A percentile compares a stretch with the other conserved stretches of the same genome.
These are phyloP conservation scores for Micronisus gabar DNA, from an alignment of 2,113 vertebrate species.

Conservation along the genomic window DNA sequence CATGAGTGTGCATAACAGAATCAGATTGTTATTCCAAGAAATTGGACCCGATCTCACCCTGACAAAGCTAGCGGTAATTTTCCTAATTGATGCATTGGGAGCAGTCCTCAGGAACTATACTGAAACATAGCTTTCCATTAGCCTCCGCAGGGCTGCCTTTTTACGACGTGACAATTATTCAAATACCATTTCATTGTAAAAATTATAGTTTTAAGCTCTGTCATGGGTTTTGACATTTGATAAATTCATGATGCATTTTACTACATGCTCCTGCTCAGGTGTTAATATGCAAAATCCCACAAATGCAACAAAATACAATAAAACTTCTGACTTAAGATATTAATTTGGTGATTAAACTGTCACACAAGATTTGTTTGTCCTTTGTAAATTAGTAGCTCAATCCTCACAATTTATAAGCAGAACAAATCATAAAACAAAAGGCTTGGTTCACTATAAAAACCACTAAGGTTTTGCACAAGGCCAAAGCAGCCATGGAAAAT, in stretches of 20 bases:
- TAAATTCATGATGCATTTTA: conserved; percentile 21
- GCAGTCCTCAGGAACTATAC: background rate
- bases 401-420: conserved; percentile 20
- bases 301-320: conserved; percentile 36
- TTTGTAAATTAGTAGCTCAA: conserved; percentile 38
- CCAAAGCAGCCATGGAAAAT: conserved; percentile 38
- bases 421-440: conserved; percentile 46
- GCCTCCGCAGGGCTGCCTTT: background rate
- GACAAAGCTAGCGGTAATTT: background rate
- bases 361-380: conserved; percentile 33
- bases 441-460: background rate
- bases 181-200: conserved; percentile 24
- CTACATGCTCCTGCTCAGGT: background rate
- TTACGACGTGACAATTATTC: conserved; percentile 8
- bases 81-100: background rate
- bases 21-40: background rate
- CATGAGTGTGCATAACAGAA: background rate
- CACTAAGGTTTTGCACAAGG: background rate
- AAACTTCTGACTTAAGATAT: conserved; percentile 36
- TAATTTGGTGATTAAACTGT: conserved; percentile 48
- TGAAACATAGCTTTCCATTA: background rate
- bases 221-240: conserved; percentile 42
- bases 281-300: conserved; percentile 20
- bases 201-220: conserved; percentile 30
- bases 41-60: background rate